These are phyloP conservation scores for Corydoras maculifer DNA, from an alignment of 2,113 vertebrate species.

Conservation along the genomic window DNA sequence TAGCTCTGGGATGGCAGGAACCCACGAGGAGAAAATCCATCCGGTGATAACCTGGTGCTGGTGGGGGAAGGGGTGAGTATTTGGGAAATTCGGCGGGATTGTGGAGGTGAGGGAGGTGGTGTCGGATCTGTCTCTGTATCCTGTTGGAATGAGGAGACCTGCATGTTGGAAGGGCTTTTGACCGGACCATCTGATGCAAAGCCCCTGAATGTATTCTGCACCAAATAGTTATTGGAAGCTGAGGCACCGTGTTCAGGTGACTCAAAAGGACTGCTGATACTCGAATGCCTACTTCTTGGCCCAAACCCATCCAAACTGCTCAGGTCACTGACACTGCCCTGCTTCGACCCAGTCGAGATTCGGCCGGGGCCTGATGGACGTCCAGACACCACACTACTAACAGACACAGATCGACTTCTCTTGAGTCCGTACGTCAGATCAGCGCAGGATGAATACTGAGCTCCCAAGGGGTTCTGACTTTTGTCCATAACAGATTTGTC, in stretches of 20 bases:
- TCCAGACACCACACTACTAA: constrained; percentile 61
- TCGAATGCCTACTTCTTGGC: constrained; percentile 11
- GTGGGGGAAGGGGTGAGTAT: constrained; percentile 55
- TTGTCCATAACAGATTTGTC: constrained; percentile 35
- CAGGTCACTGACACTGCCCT: constrained; percentile 58
- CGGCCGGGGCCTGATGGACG: constrained; percentile 60
- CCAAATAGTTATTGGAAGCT: not conserved
- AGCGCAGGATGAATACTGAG: constrained; percentile 51
- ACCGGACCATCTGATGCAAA: constrained; percentile 10
- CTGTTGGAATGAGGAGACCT: constrained; percentile 43
- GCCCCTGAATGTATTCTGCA: not conserved
- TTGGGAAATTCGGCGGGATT: constrained; percentile 56
- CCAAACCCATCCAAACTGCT: constrained; percentile 31
- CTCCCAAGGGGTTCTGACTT: constrained; percentile 27
- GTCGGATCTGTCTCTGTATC: constrained; percentile 56
- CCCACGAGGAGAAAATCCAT: constrained; percentile 55
- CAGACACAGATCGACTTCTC: constrained; percentile 58
- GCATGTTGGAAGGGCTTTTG: constrained; percentile 36
- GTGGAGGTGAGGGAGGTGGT: constrained; percentile 59
- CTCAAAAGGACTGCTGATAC: not conserved
- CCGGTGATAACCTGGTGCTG: constrained; percentile 48
- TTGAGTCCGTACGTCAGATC: constrained; percentile 66
- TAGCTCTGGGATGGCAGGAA: constrained; percentile 53
- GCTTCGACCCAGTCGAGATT: constrained; percentile 59
- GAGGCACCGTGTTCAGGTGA: constrained; percentile 3